A percentile compares a stretch with the other conserved stretches of the same genome.
Conservation (phyloP, 2,888 invertebrate genomes). For the Melikaiella ostensackeni region DNA sequence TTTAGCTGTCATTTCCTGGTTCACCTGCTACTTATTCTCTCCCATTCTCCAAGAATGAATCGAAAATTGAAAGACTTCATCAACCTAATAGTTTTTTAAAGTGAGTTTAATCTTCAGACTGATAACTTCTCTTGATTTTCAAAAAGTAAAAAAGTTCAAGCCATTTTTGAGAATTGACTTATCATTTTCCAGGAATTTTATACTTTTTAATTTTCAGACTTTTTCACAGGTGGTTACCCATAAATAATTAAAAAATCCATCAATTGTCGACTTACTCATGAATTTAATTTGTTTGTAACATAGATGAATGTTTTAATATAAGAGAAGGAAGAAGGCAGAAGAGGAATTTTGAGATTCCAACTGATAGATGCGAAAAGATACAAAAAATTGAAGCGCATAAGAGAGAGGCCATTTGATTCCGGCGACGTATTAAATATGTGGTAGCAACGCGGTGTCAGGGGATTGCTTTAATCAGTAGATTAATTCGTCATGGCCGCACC, state of each 20-base stretch:
- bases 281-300: too few relatives aligned
- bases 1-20: constrained; percentile 33
- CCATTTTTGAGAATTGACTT: too few relatives aligned
- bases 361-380: constrained; percentile 60
- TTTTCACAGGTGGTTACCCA: too few relatives aligned
- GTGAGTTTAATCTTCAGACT: too few relatives aligned
- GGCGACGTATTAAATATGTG: constrained; percentile 74
- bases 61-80: not conserved
- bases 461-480: constrained; percentile 76
- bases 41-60: not conserved
- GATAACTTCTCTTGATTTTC: too few relatives aligned
- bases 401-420: constrained; percentile 70
- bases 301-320: not conserved
- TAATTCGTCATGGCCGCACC: constrained; percentile 75
- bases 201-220: too few relatives aligned
- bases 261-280: too few relatives aligned
- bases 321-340: not conserved
- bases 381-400: constrained; percentile 65
- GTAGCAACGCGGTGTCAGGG: constrained; percentile 74
- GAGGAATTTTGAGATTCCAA: constrained; percentile 48
- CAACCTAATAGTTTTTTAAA: not conserved
- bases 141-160: too few relatives aligned
- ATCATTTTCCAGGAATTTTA: too few relatives aligned
- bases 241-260: too few relatives aligned
- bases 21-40: constrained; percentile 42